Evolutionary conservation across 2,113 vertebrate genomes (phyloP), one percentile per base, ranked within the genome.

Genomic region (Phasianus colchicus): DNA sequence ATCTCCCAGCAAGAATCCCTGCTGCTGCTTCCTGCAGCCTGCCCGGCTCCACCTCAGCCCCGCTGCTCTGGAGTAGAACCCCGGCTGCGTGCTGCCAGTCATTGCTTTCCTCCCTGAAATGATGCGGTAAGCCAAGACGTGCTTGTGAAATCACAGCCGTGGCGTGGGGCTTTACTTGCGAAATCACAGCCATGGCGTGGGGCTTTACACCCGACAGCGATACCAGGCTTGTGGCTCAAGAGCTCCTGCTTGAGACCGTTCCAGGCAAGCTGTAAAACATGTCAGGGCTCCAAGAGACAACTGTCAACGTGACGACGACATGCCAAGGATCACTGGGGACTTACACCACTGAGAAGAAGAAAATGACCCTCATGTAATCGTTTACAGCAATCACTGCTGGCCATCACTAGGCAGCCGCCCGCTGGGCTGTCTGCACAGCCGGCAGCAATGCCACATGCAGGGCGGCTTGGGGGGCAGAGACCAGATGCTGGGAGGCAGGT

Each of bases 191-290:
- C 27, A 20, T 48, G 5, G 1, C 9, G 2, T n/a, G 2, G 30
- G 47, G 69, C 71, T 88, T 27, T 42, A 2, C 14, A 2, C 0
- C 0, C 2, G 58, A 45, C 76, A 63, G 40, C 0, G 9, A 25
- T 30, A 38, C 1, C 0, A 1, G 43, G 9, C 71, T 79, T 0
- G 0, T 50, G 8, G 57, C 0, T 22, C 42, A 7, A 8, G 38
- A 64, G 6, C 0, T 52, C 67, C 47, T 0, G 79, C 67, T 54
- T 36, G 2, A 55, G 0, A 0, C 55, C 15, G 12, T 42, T 74
- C 52, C 64, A 3, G 2, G 3, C 13, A 45, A 1, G 20, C 2
- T 27, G 20, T 9, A 38, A 74, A 63, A 70, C 9, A 10, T 6
- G 1, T 1, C 27, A 58, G 64, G 27, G 7, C 30, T 66, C 54